Conservation (phyloP, 1,140 invertebrate genomes). For the Ganaspis sp. region DNA sequence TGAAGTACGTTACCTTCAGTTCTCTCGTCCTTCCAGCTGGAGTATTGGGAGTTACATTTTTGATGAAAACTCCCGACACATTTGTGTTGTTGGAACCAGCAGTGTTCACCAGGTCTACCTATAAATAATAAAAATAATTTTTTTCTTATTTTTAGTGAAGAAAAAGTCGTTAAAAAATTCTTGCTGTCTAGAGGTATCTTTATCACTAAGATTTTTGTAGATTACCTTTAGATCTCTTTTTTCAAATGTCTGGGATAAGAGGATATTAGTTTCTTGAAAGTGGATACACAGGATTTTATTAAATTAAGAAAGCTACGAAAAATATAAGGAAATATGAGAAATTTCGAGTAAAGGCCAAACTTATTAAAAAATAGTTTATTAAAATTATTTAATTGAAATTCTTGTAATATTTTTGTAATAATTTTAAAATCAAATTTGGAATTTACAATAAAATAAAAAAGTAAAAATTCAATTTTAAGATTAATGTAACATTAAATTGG, state of each 20-base stretch:
- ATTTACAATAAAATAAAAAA: too few species aligned
- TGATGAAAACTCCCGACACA: slow-evolving; percentile 97
- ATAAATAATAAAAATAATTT: slow-evolving; percentile 35
- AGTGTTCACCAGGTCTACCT: slow-evolving; percentile 80
- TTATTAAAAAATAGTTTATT: too few species aligned
- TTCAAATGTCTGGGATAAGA: background rate
- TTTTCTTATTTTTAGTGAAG: background rate
- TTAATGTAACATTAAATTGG: too few species aligned
- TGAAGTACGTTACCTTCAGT: slow-evolving; percentile 82
- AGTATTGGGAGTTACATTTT: slow-evolving; percentile 95
- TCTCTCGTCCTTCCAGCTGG: slow-evolving; percentile 94
- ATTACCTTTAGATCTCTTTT: background rate
- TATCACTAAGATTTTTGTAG: background rate
- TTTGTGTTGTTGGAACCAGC: slow-evolving; percentile 65
- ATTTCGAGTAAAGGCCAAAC: background rate
- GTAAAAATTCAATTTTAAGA: too few species aligned
- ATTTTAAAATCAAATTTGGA: too few species aligned
- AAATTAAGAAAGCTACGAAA: background rate
- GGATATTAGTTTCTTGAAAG: background rate
- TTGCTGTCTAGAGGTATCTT: too few species aligned
- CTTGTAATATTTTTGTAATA: too few species aligned
- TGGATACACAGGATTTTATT: background rate
- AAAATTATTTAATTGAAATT: too few species aligned
- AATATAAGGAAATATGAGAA: background rate
- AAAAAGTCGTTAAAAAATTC: background rate